Evolutionary conservation across 2,113 vertebrate species (phyloP).

Genomic region (Tragelaphus strepsiceros): DNA sequence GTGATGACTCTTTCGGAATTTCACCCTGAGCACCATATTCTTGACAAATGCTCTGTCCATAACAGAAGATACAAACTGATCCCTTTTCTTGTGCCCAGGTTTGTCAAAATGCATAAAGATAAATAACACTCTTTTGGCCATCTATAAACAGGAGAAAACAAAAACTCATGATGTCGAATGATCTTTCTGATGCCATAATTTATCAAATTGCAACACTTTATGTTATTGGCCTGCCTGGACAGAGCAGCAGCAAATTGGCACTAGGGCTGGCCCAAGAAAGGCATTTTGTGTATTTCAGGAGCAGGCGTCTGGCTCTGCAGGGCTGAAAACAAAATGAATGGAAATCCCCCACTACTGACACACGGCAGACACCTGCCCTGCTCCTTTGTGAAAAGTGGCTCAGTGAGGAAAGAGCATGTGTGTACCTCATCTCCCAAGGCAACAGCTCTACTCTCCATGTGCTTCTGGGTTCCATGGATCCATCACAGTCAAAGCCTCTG

Average conservation of each 20-base stretch:
- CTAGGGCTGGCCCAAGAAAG: not conserved
- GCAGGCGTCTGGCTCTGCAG: not conserved
- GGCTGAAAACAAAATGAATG: not conserved
- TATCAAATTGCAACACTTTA: not conserved
- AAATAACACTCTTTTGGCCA: not conserved
- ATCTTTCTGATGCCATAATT: not conserved
- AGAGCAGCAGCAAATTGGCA: not conserved
- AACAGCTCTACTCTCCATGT: rapidly evolving
- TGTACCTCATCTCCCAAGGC: not conserved
- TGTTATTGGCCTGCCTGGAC: not conserved
- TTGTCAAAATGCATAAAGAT: not conserved
- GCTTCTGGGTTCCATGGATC: not conserved
- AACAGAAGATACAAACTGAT: not conserved
- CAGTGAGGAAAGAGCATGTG: not conserved
- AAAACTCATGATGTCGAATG: not conserved
- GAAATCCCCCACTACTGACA: not conserved
- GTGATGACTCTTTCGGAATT: not conserved
- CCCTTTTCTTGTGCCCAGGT: not conserved
- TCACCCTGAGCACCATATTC: not conserved
- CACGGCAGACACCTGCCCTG: not conserved
- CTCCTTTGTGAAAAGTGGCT: not conserved
- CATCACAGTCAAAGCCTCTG: not conserved
- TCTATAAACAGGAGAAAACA: not conserved
- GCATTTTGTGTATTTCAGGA: not conserved
- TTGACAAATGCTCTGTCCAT: not conserved